These are phyloP conservation scores for Trogon surrucura DNA, from an alignment of 2,113 vertebrate species.

Conservation along the genomic window DNA sequence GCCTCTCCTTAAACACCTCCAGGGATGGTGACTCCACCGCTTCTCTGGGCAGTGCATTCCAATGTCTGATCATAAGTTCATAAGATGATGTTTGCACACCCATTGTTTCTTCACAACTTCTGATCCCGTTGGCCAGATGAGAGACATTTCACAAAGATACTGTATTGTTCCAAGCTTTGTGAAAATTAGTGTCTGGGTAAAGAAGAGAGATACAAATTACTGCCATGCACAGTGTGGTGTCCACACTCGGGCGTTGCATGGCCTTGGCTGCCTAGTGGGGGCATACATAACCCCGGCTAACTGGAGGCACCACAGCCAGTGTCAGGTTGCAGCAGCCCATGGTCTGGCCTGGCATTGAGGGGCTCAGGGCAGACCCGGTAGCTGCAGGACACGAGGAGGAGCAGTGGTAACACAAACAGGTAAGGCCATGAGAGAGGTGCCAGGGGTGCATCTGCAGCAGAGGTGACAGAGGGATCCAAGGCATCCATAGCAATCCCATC, in stretches of 20 bases:
- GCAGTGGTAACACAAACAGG: fast-evolving
- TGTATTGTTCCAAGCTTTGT: background rate
- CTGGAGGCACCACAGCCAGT: background rate
- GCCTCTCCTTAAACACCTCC: too few species aligned
- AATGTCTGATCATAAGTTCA: too few species aligned
- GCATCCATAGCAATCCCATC: fast-evolving
- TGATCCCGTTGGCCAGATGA: background rate
- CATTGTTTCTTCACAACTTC: fast-evolving
- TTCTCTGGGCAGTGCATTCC: too few species aligned
- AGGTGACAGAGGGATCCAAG: background rate
- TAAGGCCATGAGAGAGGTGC: fast-evolving
- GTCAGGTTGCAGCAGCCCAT: background rate
- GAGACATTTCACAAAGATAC: background rate
- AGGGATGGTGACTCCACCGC: too few species aligned
- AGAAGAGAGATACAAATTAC: background rate
- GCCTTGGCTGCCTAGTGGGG: fast-evolving
- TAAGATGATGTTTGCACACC: background rate
- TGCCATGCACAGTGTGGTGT: background rate
- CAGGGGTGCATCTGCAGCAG: background rate
- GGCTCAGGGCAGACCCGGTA: fast-evolving
- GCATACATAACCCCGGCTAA: too few species aligned
- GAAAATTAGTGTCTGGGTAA: background rate
- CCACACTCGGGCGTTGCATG: fast-evolving
- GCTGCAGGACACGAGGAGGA: background rate
- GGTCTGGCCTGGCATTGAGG: background rate